Evolutionary conservation across 2,888 invertebrate species (phyloP).

Genomic region (Sphaerophoria rueppellii): DNA sequence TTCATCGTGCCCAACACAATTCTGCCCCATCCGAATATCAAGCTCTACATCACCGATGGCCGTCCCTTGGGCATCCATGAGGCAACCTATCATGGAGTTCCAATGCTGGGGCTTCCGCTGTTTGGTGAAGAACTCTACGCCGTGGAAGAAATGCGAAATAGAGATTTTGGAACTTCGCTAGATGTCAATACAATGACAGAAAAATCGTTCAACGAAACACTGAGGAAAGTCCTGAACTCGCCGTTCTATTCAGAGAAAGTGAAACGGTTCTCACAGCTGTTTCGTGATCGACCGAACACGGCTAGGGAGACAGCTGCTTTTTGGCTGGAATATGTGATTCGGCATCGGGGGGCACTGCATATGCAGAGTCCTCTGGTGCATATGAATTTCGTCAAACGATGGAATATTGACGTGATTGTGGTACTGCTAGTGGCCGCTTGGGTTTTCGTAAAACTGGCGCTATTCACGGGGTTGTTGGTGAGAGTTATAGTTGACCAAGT

Average conservation of each 20-base stretch:
- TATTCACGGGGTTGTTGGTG: not conserved
- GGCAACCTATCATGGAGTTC: constrained; percentile 36
- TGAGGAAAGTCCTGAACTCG: constrained; percentile 76
- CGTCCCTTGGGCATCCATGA: not conserved
- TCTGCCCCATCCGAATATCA: constrained; percentile 15
- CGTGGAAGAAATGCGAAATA: constrained; percentile 75
- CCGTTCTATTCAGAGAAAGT: constrained; percentile 78
- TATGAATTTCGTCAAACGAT: constrained; percentile 82
- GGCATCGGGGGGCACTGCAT: constrained; percentile 83
- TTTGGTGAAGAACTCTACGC: constrained; percentile 78
- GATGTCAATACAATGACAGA: constrained; percentile 74
- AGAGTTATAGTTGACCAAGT: not conserved
- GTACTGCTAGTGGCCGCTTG: constrained; percentile 70
- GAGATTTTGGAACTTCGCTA: constrained; percentile 77
- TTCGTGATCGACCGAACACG: constrained; percentile 83
- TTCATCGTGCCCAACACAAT: constrained; percentile 21
- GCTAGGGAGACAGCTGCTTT: constrained; percentile 83
- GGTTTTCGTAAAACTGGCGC: constrained; percentile 21
- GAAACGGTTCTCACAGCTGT: constrained; percentile 82
- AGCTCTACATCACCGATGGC: constrained; percentile 51
- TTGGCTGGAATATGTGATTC: constrained; percentile 84
- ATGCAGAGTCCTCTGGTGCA: constrained; percentile 83
- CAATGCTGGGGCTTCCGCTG: constrained; percentile 48
- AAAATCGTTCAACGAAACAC: constrained; percentile 69
- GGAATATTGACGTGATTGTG: constrained; percentile 82